Evolutionary conservation across 2,113 vertebrate genomes (phyloP).

Genomic region (Callocephalon fimbriatum): DNA sequence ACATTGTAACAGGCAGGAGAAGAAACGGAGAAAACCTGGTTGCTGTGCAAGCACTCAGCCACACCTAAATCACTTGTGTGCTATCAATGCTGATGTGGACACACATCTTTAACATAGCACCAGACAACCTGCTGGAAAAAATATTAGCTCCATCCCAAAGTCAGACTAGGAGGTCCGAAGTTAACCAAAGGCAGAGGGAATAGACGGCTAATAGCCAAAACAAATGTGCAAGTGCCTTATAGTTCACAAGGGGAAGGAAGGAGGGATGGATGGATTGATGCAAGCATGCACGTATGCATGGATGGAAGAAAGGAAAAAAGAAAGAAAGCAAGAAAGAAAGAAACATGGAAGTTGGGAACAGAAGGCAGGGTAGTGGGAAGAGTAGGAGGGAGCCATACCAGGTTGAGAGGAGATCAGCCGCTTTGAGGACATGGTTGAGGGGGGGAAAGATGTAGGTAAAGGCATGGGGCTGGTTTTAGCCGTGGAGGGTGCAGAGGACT

Average conservation of each 20-base stretch:
- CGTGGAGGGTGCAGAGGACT: not conserved
- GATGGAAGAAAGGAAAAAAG: not conserved
- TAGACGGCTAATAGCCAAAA: not conserved
- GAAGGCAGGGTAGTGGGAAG: not conserved
- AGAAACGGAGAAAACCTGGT: not conserved
- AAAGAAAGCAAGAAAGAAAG: not conserved
- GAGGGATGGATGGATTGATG: not conserved
- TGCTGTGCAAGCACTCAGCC: not conserved
- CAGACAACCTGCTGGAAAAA: not conserved
- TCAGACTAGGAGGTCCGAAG: not conserved
- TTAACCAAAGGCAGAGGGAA: not conserved
- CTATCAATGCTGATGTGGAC: not conserved
- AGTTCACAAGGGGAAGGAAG: not conserved
- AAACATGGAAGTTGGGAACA: not conserved
- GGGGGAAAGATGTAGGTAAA: rapidly evolving
- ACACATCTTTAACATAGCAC: not conserved
- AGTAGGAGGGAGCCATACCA: rapidly evolving
- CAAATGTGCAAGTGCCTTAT: not conserved
- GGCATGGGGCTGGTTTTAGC: not conserved
- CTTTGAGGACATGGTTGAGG: not conserved
- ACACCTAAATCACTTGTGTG: not conserved
- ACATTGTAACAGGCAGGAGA: not conserved
- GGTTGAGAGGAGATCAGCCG: not conserved
- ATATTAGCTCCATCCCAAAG: not conserved
- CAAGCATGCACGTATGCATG: too few species aligned